Percentiles rank a stretch among this genome's conserved stretches.
These are phyloP conservation scores for Polypterus bichir DNA, from an alignment of 2,113 vertebrate genomes.

Conservation along the genomic window DNA sequence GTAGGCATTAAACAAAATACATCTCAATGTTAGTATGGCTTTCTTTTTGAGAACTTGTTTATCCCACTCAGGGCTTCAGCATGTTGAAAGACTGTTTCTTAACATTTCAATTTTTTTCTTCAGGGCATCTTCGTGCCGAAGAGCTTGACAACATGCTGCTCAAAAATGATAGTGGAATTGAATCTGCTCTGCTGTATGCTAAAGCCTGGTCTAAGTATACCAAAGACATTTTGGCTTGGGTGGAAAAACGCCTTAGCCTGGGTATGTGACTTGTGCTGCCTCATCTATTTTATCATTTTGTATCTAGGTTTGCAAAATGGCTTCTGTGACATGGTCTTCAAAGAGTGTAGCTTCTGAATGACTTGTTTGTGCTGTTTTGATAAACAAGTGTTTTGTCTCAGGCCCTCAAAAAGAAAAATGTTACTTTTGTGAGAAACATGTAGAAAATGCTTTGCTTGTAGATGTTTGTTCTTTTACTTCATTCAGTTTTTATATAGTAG, in stretches of 20 bases:
- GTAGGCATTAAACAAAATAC: constrained; percentile 38
- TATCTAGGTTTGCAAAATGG: constrained; percentile 1
- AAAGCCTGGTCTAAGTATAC: constrained; percentile 95
- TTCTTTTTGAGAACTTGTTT: constrained; percentile 30
- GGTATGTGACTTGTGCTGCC: constrained; percentile 62
- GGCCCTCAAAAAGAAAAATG: no score
- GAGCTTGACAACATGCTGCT: constrained; percentile 74
- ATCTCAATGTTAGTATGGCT: constrained; percentile 42
- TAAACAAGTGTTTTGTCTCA: background rate
- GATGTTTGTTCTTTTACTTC: no score
- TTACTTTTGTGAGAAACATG: background rate
- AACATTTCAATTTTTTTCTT: constrained; percentile 28
- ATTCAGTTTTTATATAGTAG: no score
- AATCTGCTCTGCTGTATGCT: constrained; percentile 80
- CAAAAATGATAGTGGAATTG: constrained; percentile 70
- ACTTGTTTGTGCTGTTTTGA: constrained; percentile 21
- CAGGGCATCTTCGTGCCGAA: constrained; percentile 65
- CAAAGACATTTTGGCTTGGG: constrained; percentile 89
- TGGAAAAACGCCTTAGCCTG: constrained; percentile 80
- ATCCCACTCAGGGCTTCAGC: constrained; percentile 25
- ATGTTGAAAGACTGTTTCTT: constrained; percentile 32
- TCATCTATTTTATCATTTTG: constrained; percentile 41
- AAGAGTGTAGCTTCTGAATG: constrained; percentile 41
- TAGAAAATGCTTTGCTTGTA: background rate
- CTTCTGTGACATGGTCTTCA: constrained; percentile 38